phyloP scores from a whole-genome alignment of 2,113 vertebrate species.

The Phycodurus eques region DNA sequence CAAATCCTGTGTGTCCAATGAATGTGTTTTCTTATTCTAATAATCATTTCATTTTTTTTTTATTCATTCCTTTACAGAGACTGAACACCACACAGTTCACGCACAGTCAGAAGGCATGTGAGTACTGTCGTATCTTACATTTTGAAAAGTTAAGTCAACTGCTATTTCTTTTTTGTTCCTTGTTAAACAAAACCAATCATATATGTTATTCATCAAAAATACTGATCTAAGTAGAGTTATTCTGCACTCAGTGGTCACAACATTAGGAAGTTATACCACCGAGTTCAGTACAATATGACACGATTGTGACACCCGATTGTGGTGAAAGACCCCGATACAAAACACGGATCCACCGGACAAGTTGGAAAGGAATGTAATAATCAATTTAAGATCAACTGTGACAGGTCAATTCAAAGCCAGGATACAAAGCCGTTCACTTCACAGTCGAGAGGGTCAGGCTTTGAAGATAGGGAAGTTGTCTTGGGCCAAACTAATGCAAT shows the following conservation, averaged over 20 bases:
- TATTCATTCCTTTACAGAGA: not conserved
- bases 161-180: no score
- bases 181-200: not conserved
- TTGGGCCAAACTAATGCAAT: no score
- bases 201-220: not conserved
- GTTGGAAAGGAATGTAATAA: no score
- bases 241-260: no score
- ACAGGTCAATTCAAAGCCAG: no score
- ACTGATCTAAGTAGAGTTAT: not conserved
- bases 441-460: no score
- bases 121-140: constrained; percentile 23
- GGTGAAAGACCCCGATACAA: no score
- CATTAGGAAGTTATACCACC: not conserved
- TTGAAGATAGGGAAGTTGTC: no score
- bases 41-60: not conserved
- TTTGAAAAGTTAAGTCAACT: not conserved
- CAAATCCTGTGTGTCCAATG: not conserved
- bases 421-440: no score
- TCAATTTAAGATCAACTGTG: no score
- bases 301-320: no score
- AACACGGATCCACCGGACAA: no score
- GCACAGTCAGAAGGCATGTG: constrained; percentile 16
- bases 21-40: not conserved
- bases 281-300: not conserved
- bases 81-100: not conserved